Base-by-base conservation (phyloP, 2,888 invertebrate species). In the Caenorhabditis drosophilae region DNA sequence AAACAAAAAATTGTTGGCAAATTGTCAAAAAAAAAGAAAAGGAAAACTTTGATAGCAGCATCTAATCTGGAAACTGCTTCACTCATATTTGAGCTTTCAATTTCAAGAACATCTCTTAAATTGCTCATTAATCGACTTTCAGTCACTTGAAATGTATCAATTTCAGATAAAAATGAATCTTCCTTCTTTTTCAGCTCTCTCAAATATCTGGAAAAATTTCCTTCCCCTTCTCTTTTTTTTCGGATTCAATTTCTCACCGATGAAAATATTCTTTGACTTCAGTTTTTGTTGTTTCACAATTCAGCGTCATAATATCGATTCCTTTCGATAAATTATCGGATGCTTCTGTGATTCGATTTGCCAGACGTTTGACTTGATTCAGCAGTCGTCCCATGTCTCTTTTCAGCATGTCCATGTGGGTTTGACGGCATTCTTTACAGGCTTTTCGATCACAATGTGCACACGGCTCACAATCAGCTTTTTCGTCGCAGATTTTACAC, bases 61-160 rank as follows among this genome's bases (percentile, higher is more conserved):
- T 96, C 95, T 48, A 93, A 92, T 83, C 94, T 88, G 85, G 96
- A 95, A 86, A 95, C 95, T 86, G 96, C 97, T 84, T 94, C 93
- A 83, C 90, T 89, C 81, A 97, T 93, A 86, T 96, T 97, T 75
- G 90, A 89, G 84, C 95, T 90, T 86, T 98, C 97, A 84, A 91
- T 89, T 84, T 95, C 94, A 78, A 97, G 87, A 86, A 76, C 74
- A 50, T 71, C 71, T 27, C 71, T 57, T 50, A 95, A 88, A 73
- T 91, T 89, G 56, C 90, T 90, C 80, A 83, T 78, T 16, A 77
- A 46, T 78, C 92, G 89, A 80, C 92, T 87, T 87, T 97, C 97
- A 31, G 90, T 90, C 54, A 90, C 89, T 81, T 92, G 87, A 85
- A 95, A 97, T 75, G 91, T 90, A 84, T 97, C 95, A 69, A 96